Evolutionary conservation across 2,888 invertebrate genomes (phyloP).

Genomic region (Thecophora atra): DNA sequence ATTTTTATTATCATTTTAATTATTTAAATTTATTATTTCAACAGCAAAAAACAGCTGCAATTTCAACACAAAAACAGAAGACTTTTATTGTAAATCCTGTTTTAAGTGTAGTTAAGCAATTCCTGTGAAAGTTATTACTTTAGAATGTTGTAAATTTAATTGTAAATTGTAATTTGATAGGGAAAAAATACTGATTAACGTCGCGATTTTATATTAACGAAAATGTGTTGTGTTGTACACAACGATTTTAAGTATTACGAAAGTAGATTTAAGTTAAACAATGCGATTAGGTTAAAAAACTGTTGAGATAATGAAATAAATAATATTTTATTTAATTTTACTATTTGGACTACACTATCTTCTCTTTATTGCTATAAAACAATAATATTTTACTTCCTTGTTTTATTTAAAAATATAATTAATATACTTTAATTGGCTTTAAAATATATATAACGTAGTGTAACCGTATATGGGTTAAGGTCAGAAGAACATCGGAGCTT

Average conservation of each 20-base stretch:
- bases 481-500: no score
- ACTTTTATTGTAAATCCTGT: neutral
- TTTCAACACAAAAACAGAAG: neutral
- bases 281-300: neutral
- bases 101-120: neutral
- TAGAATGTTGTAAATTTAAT: neutral
- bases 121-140: neutral
- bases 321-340: neutral
- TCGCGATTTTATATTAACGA: neutral
- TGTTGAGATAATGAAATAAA: slow-evolving; percentile 10
- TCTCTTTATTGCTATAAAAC: neutral
- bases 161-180: neutral
- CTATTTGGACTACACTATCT: neutral
- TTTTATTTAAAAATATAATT: no score
- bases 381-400: no score
- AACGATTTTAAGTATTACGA: slow-evolving; percentile 12
- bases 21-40: neutral
- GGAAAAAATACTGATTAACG: neutral
- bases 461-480: no score
- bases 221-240: neutral
- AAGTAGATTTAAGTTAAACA: neutral
- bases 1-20: slow-evolving; percentile 24
- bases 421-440: no score
- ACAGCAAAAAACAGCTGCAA: neutral
- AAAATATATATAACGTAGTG: no score